These are phyloP conservation scores for Pogonocherus hispidulus DNA, from an alignment of 2,888 invertebrate species.

Conservation along the genomic window DNA sequence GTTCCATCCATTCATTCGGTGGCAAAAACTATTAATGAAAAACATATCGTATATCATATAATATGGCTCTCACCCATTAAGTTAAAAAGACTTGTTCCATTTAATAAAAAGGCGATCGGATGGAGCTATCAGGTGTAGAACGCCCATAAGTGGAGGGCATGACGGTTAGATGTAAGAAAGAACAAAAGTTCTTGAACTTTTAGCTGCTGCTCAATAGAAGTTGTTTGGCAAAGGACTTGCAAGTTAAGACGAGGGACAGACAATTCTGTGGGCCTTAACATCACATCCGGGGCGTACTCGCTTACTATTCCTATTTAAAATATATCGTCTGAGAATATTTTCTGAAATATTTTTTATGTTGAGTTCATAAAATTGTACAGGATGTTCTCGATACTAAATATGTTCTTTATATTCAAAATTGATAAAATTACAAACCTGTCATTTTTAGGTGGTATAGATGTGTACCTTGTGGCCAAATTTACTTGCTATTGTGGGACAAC, in stretches of 20 bases:
- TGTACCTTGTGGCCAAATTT: too few species aligned
- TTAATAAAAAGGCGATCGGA: conserved; percentile 57
- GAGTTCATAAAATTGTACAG: not conserved
- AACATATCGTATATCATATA: conserved; percentile 57
- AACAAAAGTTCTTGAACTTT: conserved; percentile 55
- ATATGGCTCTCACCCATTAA: conserved; percentile 52
- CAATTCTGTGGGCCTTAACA: conserved; percentile 51
- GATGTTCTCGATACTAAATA: conserved; percentile 18
- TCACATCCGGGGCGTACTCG: conserved; percentile 55
- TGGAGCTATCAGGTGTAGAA: conserved; percentile 61
- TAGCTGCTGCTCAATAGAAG: conserved; percentile 49
- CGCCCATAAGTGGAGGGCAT: conserved; percentile 53
- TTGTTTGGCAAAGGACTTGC: conserved; percentile 45
- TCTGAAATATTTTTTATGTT: not conserved
- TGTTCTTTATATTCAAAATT: too few species aligned
- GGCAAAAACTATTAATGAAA: conserved; percentile 30
- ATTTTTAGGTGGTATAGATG: too few species aligned
- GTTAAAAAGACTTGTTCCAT: conserved; percentile 54
- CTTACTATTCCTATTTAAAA: not conserved
- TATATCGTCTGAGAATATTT: not conserved
- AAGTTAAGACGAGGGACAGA: conserved; percentile 46
- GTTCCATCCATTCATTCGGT: conserved; percentile 32
- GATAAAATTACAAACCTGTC: too few species aligned
- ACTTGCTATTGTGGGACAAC: too few species aligned
- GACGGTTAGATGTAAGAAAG: conserved; percentile 55